Conservation (phyloP, 2,888 invertebrate genomes). For the Pandemis heparana region DNA sequence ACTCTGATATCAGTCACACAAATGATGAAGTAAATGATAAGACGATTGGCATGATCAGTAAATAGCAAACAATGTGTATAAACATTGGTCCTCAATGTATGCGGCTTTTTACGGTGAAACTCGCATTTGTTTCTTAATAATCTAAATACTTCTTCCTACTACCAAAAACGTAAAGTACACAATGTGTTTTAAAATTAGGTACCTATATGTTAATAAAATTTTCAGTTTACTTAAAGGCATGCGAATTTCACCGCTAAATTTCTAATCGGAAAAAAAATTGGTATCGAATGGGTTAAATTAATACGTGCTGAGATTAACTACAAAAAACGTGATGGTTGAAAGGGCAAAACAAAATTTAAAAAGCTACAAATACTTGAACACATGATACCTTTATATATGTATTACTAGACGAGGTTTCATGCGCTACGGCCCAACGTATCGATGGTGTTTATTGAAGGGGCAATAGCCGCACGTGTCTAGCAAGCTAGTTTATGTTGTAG, state of each 20-base stretch:
- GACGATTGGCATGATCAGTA: slow-evolving; percentile 27
- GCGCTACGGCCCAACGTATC: slow-evolving; percentile 2
- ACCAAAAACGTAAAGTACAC: too few species aligned
- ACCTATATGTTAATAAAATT: too few species aligned
- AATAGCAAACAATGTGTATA: slow-evolving; percentile 22
- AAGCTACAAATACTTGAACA: slow-evolving; percentile 59
- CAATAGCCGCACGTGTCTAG: too few species aligned
- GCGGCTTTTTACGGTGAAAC: too few species aligned
- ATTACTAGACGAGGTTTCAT: slow-evolving; percentile 9
- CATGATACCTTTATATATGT: slow-evolving; percentile 8
- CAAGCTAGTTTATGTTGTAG: background rate
- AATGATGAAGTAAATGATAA: slow-evolving; percentile 30
- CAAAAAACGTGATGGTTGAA: slow-evolving; percentile 43
- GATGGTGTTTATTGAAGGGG: background rate
- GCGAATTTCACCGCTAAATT: too few species aligned
- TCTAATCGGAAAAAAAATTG: too few species aligned
- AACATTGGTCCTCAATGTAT: slow-evolving; percentile 3
- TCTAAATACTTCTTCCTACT: too few species aligned
- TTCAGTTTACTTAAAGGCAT: too few species aligned
- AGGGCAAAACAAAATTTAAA: slow-evolving; percentile 63
- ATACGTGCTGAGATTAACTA: slow-evolving; percentile 4
- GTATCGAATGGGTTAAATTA: background rate
- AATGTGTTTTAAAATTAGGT: too few species aligned
- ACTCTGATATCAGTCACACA: slow-evolving; percentile 27
- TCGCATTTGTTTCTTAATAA: too few species aligned